Percentiles rank a stretch among this genome's conserved stretches.
Evolutionary conservation across 2,113 vertebrate species (phyloP).

Genomic region (Platysteira castanea): DNA sequence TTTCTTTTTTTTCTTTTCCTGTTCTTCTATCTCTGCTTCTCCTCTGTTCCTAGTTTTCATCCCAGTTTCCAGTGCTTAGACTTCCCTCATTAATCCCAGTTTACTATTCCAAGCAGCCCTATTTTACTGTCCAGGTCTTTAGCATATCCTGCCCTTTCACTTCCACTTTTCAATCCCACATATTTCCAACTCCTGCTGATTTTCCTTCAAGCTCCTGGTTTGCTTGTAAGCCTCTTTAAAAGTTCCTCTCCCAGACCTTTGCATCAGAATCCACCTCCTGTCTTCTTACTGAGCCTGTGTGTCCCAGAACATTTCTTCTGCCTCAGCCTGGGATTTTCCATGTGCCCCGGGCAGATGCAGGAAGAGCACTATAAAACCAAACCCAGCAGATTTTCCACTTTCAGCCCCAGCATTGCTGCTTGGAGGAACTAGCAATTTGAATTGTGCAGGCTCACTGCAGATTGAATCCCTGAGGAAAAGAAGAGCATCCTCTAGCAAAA

Average conservation of each 20-base stretch:
- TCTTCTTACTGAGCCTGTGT: background rate
- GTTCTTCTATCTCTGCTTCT: background rate
- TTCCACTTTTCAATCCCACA: background rate
- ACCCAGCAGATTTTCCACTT: background rate
- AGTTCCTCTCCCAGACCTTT: background rate
- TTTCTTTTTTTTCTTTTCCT: background rate
- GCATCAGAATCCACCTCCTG: background rate
- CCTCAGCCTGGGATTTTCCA: background rate
- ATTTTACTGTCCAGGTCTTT: background rate
- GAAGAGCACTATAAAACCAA: background rate
- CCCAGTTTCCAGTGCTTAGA: background rate
- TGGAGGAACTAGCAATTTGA: background rate
- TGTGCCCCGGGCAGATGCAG: background rate
- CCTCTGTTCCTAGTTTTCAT: background rate
- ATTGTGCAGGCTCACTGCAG: background rate
- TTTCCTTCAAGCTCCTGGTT: background rate
- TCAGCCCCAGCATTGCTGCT: background rate
- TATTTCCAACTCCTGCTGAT: background rate
- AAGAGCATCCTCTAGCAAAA: background rate
- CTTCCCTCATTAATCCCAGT: background rate
- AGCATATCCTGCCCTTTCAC: background rate
- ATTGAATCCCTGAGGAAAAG: background rate
- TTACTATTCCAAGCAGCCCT: background rate
- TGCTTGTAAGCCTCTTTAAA: background rate
- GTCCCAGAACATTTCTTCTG: background rate